Percentiles rank a stretch among this genome's conserved stretches.
These are phyloP conservation scores for Aleiodes alternator DNA, from an alignment of 2,888 invertebrate genomes.

Conservation along the genomic window DNA sequence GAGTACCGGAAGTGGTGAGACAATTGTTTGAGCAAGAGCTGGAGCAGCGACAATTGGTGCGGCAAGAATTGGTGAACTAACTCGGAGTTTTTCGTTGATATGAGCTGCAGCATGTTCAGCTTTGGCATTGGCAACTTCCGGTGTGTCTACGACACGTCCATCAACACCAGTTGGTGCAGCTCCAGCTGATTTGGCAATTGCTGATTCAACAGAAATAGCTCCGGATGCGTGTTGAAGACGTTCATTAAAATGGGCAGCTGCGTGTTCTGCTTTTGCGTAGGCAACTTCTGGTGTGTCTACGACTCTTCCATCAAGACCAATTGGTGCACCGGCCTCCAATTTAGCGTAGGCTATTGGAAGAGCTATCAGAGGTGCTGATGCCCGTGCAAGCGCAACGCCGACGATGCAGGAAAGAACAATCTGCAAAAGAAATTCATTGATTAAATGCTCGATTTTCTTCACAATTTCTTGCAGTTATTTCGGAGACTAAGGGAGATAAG, in stretches of 20 bases:
- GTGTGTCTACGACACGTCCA: conserved; percentile 65
- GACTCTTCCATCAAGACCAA: conserved; percentile 62
- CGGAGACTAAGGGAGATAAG: not conserved
- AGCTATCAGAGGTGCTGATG: conserved; percentile 26
- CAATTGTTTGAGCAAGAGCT: conserved; percentile 45
- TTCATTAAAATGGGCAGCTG: conserved; percentile 63
- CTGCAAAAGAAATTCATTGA: conserved; percentile 42
- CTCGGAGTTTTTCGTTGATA: conserved; percentile 69
- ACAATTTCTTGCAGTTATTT: not conserved
- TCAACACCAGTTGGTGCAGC: conserved; percentile 63
- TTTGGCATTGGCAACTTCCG: conserved; percentile 75
- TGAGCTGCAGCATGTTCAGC: conserved; percentile 74
- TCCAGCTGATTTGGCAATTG: conserved; percentile 54
- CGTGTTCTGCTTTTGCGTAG: conserved; percentile 68
- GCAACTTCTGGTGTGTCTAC: conserved; percentile 72
- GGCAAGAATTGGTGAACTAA: conserved; percentile 51
- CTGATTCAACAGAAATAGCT: conserved; percentile 52
- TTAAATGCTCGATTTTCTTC: not conserved
- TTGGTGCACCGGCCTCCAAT: conserved; percentile 63
- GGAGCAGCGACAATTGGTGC: conserved; percentile 54
- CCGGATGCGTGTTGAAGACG: conserved; percentile 5
- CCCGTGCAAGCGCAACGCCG: conserved; percentile 52
- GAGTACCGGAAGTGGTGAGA: conserved; percentile 13
- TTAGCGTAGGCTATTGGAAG: conserved; percentile 45
- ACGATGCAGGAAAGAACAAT: conserved; percentile 58